Percentiles rank a stretch among this genome's conserved stretches.
Evolutionary conservation across 2,888 invertebrate genomes (phyloP).

Genomic region (Drosophila siamana): DNA sequence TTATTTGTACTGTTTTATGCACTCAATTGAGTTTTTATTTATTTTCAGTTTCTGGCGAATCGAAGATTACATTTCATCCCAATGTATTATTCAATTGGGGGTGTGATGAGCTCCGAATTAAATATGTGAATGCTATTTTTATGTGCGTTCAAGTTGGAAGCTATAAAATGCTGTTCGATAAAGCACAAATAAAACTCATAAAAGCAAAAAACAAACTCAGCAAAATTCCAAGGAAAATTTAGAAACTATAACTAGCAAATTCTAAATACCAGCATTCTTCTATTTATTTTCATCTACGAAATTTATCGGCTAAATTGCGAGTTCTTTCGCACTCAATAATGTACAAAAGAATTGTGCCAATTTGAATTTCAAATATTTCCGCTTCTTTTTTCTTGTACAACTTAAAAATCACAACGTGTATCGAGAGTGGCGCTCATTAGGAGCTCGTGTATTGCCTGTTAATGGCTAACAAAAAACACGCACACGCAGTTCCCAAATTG

Average conservation of each 20-base stretch:
- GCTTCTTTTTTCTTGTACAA: slow-evolving; percentile 13
- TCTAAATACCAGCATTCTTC: neutral
- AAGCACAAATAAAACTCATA: too few relatives aligned
- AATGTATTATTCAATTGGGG: slow-evolving; percentile 38
- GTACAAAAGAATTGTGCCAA: neutral
- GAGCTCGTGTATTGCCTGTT: slow-evolving; percentile 46
- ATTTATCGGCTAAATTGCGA: neutral
- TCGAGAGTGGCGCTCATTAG: slow-evolving; percentile 35
- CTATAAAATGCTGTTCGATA: neutral
- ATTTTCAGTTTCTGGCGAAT: slow-evolving; percentile 21
- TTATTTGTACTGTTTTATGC: slow-evolving; percentile 31
- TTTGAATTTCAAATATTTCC: neutral
- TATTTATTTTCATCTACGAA: too few relatives aligned
- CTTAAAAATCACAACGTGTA: slow-evolving; percentile 8
- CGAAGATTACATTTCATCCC: slow-evolving; percentile 6
- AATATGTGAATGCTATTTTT: slow-evolving; percentile 22
- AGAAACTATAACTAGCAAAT: neutral
- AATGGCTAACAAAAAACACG: slow-evolving; percentile 20
- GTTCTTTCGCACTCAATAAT: neutral
- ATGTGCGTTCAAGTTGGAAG: neutral
- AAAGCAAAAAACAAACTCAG: too few relatives aligned
- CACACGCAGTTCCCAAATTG: slow-evolving; percentile 33
- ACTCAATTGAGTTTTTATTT: slow-evolving; percentile 42
- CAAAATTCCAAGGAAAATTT: too few relatives aligned
- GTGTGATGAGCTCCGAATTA: slow-evolving; percentile 15